Evolutionary conservation across 2,113 vertebrate species (phyloP).

Genomic region (Platycercus adscitus): DNA sequence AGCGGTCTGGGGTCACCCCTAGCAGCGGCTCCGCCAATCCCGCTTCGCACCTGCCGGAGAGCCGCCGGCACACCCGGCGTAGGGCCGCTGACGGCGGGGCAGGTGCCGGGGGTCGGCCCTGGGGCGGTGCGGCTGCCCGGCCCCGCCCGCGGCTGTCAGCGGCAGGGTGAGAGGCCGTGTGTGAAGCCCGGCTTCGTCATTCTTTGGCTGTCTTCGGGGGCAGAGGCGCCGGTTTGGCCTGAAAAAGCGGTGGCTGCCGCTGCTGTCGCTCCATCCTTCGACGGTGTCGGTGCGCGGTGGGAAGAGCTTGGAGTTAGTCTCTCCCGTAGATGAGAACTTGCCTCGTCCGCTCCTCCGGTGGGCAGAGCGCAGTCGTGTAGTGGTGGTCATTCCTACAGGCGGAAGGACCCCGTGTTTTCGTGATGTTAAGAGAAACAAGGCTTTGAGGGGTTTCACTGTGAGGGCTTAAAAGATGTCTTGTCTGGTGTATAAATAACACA

Average conservation of each 20-base stretch:
- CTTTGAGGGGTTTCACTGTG: neutral
- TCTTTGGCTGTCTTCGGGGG: accelerated
- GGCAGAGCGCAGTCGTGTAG: accelerated
- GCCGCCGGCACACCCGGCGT: neutral
- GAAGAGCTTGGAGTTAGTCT: neutral
- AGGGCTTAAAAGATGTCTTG: neutral
- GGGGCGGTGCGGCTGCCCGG: neutral
- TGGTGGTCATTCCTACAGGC: neutral
- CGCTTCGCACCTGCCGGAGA: neutral
- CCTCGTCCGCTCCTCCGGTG: neutral
- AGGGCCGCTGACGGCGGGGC: neutral
- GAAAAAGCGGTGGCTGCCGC: accelerated
- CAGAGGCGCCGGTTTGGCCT: neutral
- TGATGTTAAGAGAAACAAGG: neutral
- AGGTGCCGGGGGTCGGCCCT: neutral
- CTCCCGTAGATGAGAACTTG: neutral
- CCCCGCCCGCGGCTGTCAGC: neutral
- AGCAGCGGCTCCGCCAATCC: neutral
- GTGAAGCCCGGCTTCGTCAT: neutral
- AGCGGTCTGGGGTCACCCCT: neutral
- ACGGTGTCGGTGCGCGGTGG: neutral
- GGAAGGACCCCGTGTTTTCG: neutral
- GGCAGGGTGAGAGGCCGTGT: accelerated
- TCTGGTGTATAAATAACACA: neutral
- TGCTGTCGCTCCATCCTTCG: accelerated